Base-by-base conservation (phyloP, 2,797 vertebrate genomes). In the Xiphorhynchus erythropygius region DNA sequence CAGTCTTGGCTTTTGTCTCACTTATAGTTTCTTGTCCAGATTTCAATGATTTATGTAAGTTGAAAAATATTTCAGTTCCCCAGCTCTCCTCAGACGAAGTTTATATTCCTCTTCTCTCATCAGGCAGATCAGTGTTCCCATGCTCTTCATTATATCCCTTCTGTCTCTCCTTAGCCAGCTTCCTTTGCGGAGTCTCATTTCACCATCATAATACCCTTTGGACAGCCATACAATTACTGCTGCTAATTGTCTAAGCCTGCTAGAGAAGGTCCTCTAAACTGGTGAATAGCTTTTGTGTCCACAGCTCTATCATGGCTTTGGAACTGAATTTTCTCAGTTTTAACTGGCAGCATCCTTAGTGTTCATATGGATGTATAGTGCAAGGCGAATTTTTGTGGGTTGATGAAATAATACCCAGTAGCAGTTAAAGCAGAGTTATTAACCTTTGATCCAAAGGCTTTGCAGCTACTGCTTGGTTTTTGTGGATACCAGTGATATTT, bases 1-100 rank as follows among this genome's bases (percentile, higher is more conserved):
- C 3, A 2, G 64, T 81, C n/a, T 79, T 87, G 4, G 0, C 11
- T 65, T 86, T 71, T 68, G 32, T 74, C 68, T 82, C 0, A 0
- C 25, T 63, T 94, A 11, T 2, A 84, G 6, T 55, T 92, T 89
- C 8, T 59, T 15, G 65, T 87, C 39, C 52, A 70, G 11, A 60
- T 84, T 59, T 59, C 30, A 76, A 9, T 0, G 0, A 13, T 42
- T 76, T 46, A 15, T 65, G 3, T 65, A n/a, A 68, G 16, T n/a
- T 91, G 22, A 93, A 79, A 93, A 87, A 55, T 73, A 47, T 32
- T 94, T 81, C 9, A 13, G 19, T 78, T 93, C 13, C 24, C 4
- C 24, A 65, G 4, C 10, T 73, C 10, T 74, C 9, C 30, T 89
- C 27, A 73, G 35, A 57, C 6, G 47, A 50, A 50, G 42, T 76